A percentile compares a stretch with the other conserved stretches of the same genome.
These are phyloP conservation scores for Halyomorpha halys DNA, from an alignment of 1,140 invertebrate species.

Conservation along the genomic window DNA sequence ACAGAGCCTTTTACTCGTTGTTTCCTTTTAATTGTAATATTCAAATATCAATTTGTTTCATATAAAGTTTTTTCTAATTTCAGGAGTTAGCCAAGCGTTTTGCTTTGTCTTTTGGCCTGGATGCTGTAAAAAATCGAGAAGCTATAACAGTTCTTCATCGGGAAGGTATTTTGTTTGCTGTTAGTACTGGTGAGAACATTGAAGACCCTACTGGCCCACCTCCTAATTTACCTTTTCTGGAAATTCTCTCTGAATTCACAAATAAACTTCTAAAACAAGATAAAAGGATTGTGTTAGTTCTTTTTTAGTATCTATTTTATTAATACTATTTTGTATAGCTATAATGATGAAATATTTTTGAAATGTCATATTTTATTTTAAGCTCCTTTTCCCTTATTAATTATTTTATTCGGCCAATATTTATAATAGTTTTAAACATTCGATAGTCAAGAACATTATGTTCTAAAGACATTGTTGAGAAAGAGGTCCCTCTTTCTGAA, in stretches of 20 bases:
- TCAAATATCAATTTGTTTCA: no score
- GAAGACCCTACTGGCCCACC: conserved; percentile 66
- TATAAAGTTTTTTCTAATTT: not conserved
- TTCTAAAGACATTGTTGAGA: no score
- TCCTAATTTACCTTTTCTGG: conserved; percentile 81
- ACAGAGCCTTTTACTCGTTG: no score
- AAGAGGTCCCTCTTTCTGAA: no score
- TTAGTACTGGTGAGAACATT: conserved; percentile 50
- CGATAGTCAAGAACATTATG: no score
- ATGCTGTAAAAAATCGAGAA: conserved; percentile 94
- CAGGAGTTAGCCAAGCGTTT: conserved; percentile 92
- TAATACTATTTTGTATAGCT: not conserved
- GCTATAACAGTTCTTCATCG: conserved; percentile 92
- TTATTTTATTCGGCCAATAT: no score
- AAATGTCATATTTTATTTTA: no score
- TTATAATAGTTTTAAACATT: no score
- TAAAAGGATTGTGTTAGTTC: conserved; percentile 75
- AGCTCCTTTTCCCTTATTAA: no score
- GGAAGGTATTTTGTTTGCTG: conserved; percentile 85
- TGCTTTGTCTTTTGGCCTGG: conserved; percentile 91
- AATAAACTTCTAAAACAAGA: conserved; percentile 93
- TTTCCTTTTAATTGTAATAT: no score
- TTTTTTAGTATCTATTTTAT: not conserved
- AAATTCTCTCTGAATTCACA: conserved; percentile 91
- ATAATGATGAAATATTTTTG: no score